A percentile compares a stretch with the other conserved stretches of the same genome.
Conservation (phyloP, 2,113 vertebrate genomes). For the Perca flavescens region DNA sequence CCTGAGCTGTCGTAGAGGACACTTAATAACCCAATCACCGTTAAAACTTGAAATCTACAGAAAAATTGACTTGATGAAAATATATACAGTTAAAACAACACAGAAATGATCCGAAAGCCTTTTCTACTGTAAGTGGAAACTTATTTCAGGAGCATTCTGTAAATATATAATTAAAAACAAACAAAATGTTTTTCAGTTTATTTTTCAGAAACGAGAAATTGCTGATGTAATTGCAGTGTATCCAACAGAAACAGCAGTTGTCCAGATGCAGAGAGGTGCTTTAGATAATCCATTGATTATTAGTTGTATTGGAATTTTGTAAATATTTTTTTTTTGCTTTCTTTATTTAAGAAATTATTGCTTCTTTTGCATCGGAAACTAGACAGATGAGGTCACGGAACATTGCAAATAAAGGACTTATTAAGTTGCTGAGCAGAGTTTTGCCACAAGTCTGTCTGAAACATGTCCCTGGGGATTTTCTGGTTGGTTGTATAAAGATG, state of each 20-base stretch:
- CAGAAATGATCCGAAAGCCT: constrained; percentile 85
- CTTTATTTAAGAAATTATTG: constrained; percentile 94
- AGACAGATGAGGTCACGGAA: constrained; percentile 84
- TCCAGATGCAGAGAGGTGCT: constrained; percentile 90
- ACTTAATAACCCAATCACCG: constrained; percentile 77
- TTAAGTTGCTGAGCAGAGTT: constrained; percentile 79
- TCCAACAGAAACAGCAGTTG: constrained; percentile 81
- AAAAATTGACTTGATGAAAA: constrained; percentile 82
- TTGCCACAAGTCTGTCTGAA: constrained; percentile 21
- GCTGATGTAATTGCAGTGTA: constrained; percentile 84
- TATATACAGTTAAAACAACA: constrained; percentile 62
- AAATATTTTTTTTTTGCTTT: constrained; percentile 90
- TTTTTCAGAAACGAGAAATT: constrained; percentile 81
- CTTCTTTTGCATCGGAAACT: constrained; percentile 94
- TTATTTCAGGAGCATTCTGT: constrained; percentile 87
- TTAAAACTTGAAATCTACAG: constrained; percentile 85
- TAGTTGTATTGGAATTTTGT: constrained; percentile 91
- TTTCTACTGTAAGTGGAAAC: constrained; percentile 85
- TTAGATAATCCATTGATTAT: constrained; percentile 91
- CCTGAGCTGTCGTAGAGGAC: constrained; percentile 70
- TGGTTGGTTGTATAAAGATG: neutral
- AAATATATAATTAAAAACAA: constrained; percentile 78
- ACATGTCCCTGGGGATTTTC: neutral
- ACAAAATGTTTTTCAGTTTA: constrained; percentile 65
- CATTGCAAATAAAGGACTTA: constrained; percentile 88